Percentiles rank a stretch among this genome's conserved stretches.
Conservation (phyloP, 1,140 invertebrate species). For the Lepidurus arcticus region DNA sequence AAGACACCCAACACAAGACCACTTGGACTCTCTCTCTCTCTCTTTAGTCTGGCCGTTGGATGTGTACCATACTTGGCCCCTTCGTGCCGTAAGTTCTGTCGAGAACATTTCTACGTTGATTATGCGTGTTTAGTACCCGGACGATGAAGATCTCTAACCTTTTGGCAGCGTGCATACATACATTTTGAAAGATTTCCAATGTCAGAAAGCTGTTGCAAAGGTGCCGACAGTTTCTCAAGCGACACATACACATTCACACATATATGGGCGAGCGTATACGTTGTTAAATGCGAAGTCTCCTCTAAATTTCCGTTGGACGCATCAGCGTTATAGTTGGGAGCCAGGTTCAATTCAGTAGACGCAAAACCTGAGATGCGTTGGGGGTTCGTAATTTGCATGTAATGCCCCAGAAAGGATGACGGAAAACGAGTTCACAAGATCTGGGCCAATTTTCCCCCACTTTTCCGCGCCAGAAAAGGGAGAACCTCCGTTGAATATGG, state of each 20-base stretch:
- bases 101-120: neutral
- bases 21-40: too few relatives aligned
- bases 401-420: neutral
- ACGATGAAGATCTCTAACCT: slow-evolving; percentile 7
- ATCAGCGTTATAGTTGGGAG: too few relatives aligned
- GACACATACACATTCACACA: neutral
- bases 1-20: too few relatives aligned
- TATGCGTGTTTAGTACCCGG: neutral
- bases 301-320: neutral
- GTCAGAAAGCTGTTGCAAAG: neutral
- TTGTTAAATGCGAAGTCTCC: neutral
- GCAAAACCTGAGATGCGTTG: neutral
- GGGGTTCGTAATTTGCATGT: neutral
- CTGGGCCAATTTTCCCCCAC: neutral
- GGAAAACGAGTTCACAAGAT: neutral
- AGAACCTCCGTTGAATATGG: neutral
- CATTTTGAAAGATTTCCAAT: neutral
- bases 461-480: neutral
- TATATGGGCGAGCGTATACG: neutral
- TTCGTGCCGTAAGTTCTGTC: neutral
- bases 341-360: neutral
- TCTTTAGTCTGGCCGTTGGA: neutral
- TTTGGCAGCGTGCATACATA: neutral
- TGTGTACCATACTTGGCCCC: neutral
- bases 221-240: neutral